Evolutionary conservation across 2,888 invertebrate genomes (phyloP), one percentile per base, ranked within the genome.

Genomic region (Euzophera pinguis): DNA sequence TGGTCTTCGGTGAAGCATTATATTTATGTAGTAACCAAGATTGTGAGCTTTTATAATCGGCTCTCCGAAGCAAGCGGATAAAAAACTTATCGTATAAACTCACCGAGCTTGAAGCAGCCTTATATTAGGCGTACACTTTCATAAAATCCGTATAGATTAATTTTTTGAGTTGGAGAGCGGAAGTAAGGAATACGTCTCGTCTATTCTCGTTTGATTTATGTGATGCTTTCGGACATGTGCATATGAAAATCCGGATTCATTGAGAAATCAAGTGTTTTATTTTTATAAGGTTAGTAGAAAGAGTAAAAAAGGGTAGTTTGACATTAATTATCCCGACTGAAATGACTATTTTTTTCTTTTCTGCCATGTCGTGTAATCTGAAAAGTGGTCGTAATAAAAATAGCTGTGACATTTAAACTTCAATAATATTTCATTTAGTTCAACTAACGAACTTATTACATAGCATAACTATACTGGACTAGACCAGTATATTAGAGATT

Each of bases 161-260:
- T 75, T 75, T 81, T 78, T 81, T 72, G 52, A 69, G 67, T 73
- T 81, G 81, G 81, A 72, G 78, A 81, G 73, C 85, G 87, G 86
- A 86, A 80, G 71, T 76, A 69, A 67, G 60, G 63, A 60, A 68
- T 68, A 70, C 69, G 65, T 66, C 71, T 78, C 73, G 75, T 84
- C 85, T 87, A 87, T 87, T 87, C 87, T 75, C 71, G 84, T 74
- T 79, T 87, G 85, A 87, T 87, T 85, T 85, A 86, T 83, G 76
- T 62, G 67, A 63, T 64, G 67, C 69, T 54, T 64, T 71, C 63
- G 68, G 75, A 74, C 75, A 74, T 69, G 72, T 75, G 78, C 78
- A 78, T 78, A 78, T 75, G 78, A 22, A 43, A 41, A 43, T 29
- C 2, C 3, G 29, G 27, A 12, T 32, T 45, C n/a, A 45, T n/a